Base-by-base conservation (phyloP, 1,140 invertebrate genomes). In the Asobara japonica region DNA sequence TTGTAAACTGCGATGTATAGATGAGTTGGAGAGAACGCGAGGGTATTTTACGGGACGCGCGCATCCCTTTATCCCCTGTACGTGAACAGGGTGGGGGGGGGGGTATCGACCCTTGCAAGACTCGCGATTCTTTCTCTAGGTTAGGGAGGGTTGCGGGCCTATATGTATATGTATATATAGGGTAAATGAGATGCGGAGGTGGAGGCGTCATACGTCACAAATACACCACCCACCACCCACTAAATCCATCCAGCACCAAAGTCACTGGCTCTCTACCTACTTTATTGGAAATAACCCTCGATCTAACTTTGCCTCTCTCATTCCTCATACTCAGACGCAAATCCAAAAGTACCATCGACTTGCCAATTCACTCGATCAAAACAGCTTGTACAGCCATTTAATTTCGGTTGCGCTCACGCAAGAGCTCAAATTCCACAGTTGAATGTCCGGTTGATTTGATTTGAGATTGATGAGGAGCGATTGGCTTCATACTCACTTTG, bases 71-170 rank as follows among this genome's bases (percentile, higher is more conserved):
- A 33, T 31, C 45, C 41, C 18, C 51, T 56, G 51, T 3, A 56
- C n/a, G 20, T 0, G 51, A 5, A 20, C 1, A 4, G 22, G 22
- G 7, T 22, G 3, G 11, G 61, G 71, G 70, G 67, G 77, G 78
- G 78, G 81, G 77, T 85, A 84, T 85, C 83, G 84, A 85, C 82
- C 81, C 67, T 71, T 72, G 67, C 76, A 77, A 83, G 79, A 84
- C 80, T 80, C 79, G 74, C 76, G 73, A 80, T 84, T 84, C 83
- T 84, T 81, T 83, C 76, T 68, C 56, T 69, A 72, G 38, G 22
- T 22, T 60, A 64, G 65, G 38, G 13, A 25, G 65, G 29, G 60
- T 56, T 71, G 45, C 51, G 65, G 66, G 64, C 10, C 69, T 69
- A 36, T 69, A 51, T 70, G 31, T 11, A 41, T 10, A 27, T 45